Conservation (phyloP, 2,797 vertebrate genomes). For the Rhynchonycteris naso region DNA sequence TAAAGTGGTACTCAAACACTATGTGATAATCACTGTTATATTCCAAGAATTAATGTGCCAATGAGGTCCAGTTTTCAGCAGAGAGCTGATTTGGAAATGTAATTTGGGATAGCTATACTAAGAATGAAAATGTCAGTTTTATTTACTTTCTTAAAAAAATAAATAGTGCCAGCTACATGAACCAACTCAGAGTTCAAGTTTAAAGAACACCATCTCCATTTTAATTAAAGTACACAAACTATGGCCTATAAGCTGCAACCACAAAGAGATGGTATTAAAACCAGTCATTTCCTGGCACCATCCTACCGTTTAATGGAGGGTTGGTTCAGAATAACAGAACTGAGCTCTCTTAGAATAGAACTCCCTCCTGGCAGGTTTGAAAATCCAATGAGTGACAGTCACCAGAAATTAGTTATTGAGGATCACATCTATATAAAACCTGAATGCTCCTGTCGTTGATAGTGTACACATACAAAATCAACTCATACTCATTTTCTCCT, state of each 20-base stretch:
- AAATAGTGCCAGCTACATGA: constrained; percentile 55
- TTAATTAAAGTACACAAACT: constrained; percentile 77
- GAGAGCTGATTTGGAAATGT: constrained; percentile 59
- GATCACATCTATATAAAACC: constrained; percentile 10
- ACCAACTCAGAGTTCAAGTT: constrained; percentile 67
- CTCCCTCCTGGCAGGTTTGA: constrained; percentile 13
- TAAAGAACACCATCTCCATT: constrained; percentile 76
- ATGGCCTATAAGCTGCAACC: constrained; percentile 39
- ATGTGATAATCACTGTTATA: constrained; percentile 12
- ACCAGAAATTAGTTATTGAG: constrained; percentile 38
- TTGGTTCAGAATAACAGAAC: background rate
- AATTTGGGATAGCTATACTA: constrained; percentile 61
- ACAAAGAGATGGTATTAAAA: constrained; percentile 61
- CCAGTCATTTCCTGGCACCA: constrained; percentile 57
- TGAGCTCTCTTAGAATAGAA: background rate
- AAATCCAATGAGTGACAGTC: constrained; percentile 43
- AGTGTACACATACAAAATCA: background rate
- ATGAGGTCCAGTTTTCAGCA: constrained; percentile 41
- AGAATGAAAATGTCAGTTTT: constrained; percentile 78
- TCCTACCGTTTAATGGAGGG: constrained; percentile 51
- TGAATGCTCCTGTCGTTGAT: background rate
- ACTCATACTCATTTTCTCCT: background rate
- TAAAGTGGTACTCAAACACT: constrained; percentile 57
- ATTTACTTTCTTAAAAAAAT: constrained; percentile 71
- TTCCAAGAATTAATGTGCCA: constrained; percentile 36